These are phyloP conservation scores for Propithecus perrieri DNA, from an alignment of 2,797 vertebrate species.

Conservation along the genomic window DNA sequence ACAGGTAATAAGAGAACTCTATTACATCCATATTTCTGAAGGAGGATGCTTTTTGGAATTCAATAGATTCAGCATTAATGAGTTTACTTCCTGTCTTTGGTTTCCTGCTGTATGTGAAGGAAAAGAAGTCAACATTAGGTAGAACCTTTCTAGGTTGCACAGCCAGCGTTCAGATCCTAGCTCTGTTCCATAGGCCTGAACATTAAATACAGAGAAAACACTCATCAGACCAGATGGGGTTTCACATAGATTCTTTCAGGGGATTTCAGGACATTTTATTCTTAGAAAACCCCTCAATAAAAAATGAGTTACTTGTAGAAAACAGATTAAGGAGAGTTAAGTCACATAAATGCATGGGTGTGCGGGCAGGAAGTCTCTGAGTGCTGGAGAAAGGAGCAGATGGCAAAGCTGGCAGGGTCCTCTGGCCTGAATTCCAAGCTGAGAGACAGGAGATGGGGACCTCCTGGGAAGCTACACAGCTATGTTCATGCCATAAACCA, in stretches of 20 bases:
- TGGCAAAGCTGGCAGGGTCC: background rate
- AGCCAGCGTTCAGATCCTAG: background rate
- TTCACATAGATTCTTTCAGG: background rate
- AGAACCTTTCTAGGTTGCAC: background rate
- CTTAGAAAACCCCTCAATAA: background rate
- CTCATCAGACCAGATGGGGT: background rate
- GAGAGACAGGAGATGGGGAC: background rate
- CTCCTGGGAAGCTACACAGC: background rate
- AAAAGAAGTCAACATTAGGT: background rate
- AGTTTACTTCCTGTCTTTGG: background rate
- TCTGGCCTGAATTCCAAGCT: background rate
- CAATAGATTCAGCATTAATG: background rate
- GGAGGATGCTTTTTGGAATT: background rate
- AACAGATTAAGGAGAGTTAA: background rate
- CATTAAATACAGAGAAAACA: slow-evolving; percentile 3
- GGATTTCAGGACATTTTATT: slow-evolving; percentile 9
- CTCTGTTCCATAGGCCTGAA: background rate
- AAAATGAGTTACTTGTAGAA: background rate
- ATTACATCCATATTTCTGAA: background rate
- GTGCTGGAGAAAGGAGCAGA: background rate
- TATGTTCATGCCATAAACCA: background rate
- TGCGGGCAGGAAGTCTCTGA: background rate
- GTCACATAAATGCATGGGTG: background rate
- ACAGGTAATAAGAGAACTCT: background rate
- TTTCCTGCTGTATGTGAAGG: background rate